Evolutionary conservation across 2,888 invertebrate genomes (phyloP), one percentile per base, ranked within the genome.

Genomic region (Uloborus plumipes): DNA sequence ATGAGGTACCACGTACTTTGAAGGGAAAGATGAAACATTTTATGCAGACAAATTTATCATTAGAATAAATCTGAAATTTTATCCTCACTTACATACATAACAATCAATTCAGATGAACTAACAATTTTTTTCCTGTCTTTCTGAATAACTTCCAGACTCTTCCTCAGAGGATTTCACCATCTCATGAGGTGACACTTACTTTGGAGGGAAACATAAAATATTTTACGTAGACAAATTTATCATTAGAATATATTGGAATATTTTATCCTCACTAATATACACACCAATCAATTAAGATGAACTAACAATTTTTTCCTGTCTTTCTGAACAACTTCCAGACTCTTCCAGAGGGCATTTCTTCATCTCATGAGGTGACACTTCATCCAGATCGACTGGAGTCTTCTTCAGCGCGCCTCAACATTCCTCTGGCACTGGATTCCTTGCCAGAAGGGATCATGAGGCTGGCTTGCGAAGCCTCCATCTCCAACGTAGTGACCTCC

Each of bases 401-500:
- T 9, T 66, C 76, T 18, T 67, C 71, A 0, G 65, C 82, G 14
- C 49, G 66, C 13, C 61, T 82, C 16, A 67, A 82, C 13, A 82
- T 82, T n/a, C 82, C 82, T 0, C 15, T 76, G 51, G 66, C 39
- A n/a, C 72, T 72, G 4, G 74, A 69, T n/a, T 61, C 75, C 16
- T 22, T 82, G 1, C 82, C 82, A 20, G 75, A 82, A 47, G 82
- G 76, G 13, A 15, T 59, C 4, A 59, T 82, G 9, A 59, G 82
- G 47, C 61, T 82, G 13, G 71, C 65, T 13, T 82, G 82, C 16
- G 82, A 75, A 22, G 82, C 82, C 7, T 58, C 70, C 49, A 82
- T 82, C n/a, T 76, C 75, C 16, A 71, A 82, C 49, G 59, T 82
- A 15, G 82, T 82, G 22, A 82, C 82, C 16, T 76, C 82, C 51